Conservation (phyloP, 2,113 vertebrate genomes). For the Bolborhynchus lineola region DNA sequence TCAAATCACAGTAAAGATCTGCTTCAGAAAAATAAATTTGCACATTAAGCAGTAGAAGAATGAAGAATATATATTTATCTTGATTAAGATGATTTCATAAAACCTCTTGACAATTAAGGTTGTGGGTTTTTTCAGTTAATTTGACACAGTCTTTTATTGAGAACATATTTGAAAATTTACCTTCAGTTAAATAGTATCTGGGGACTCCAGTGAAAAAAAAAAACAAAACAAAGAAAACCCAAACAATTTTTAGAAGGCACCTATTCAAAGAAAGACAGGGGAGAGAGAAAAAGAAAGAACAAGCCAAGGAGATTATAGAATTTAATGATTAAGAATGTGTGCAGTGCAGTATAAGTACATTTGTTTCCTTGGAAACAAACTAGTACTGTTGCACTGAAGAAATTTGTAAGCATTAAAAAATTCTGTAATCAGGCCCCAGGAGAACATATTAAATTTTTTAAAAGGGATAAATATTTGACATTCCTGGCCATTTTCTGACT, state of each 20-base stretch:
- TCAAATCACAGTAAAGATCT: neutral
- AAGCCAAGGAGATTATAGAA: conserved; percentile 64
- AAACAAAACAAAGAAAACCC: neutral
- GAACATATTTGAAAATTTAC: conserved; percentile 64
- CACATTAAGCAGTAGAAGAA: conserved; percentile 42
- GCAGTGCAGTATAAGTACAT: conserved; percentile 63
- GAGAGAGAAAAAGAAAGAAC: neutral
- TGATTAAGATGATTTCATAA: conserved; percentile 54
- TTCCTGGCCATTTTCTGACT: conserved; percentile 64
- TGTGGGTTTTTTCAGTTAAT: neutral
- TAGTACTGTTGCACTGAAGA: conserved; percentile 68
- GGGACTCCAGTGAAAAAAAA: conserved; percentile 53
- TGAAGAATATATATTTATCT: conserved; percentile 56
- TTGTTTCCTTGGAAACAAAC: conserved; percentile 81
- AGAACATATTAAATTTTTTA: conserved; percentile 75
- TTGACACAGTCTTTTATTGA: conserved; percentile 53
- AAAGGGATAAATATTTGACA: conserved; percentile 78
- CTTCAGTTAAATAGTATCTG: conserved; percentile 66
- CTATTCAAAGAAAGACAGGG: conserved; percentile 33
- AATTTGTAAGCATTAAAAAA: conserved; percentile 79
- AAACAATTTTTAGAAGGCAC: conserved; percentile 64
- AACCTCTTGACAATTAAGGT: conserved; percentile 40
- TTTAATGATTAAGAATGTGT: conserved; percentile 73
- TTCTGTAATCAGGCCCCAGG: conserved; percentile 76
- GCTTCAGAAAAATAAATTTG: conserved; percentile 37